Conservation (phyloP, 1,140 invertebrate genomes). For the Drosophila rhopaloa region DNA sequence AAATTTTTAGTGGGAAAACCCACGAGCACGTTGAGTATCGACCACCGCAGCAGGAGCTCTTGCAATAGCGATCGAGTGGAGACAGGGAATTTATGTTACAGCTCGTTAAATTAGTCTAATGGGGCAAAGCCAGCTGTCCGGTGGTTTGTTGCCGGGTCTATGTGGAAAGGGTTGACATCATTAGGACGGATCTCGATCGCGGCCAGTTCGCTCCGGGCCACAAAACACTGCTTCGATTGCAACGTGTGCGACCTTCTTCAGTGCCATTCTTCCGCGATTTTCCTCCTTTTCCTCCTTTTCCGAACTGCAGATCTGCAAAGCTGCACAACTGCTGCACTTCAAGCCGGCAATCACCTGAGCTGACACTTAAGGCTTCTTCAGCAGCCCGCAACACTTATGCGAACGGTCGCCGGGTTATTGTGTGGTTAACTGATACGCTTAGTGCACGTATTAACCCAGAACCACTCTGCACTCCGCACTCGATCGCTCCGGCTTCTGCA, state of each 20-base stretch:
- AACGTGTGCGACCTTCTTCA: conserved; percentile 47
- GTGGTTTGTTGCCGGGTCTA: not conserved
- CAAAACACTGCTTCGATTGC: conserved; percentile 7
- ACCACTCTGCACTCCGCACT: conserved; percentile 43
- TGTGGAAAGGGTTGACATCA: conserved; percentile 53
- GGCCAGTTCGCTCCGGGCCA: not conserved
- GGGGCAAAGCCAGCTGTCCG: conserved; percentile 58
- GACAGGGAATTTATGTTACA: conserved; percentile 76
- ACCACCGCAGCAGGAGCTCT: conserved; percentile 75
- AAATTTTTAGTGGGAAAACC: conserved; percentile 60
- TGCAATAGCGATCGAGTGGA: conserved; percentile 22
- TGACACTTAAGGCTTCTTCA: conserved; percentile 83
- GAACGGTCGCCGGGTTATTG: conserved; percentile 71
- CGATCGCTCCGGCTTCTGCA: conserved; percentile 55
- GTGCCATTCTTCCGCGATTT: conserved; percentile 9
- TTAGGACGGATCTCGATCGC: conserved; percentile 53
- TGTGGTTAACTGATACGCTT: conserved; percentile 82
- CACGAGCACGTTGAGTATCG: conserved; percentile 33
- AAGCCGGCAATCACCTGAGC: conserved; percentile 68
- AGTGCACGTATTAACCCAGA: conserved; percentile 78
- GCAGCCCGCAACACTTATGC: conserved; percentile 79
- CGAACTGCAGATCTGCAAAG: conserved; percentile 13
- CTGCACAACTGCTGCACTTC: conserved; percentile 27
- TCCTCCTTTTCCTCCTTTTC: conserved; percentile 6
- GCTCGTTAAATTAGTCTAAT: conserved; percentile 82